Evolutionary conservation across 2,888 invertebrate species (phyloP).

Genomic region (Diabrotica balteata): DNA sequence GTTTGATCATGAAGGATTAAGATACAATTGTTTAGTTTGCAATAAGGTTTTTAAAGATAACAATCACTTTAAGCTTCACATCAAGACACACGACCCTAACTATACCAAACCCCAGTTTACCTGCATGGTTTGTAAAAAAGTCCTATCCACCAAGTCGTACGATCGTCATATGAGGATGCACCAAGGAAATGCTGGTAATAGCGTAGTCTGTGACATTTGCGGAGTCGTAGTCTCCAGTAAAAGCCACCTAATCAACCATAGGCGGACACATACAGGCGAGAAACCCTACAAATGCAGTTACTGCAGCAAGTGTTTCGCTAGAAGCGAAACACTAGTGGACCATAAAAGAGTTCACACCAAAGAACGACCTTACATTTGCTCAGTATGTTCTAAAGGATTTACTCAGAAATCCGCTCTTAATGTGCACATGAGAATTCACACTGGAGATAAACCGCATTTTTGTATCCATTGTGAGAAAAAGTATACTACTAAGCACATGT

Average conservation of each 20-base stretch:
- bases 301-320: conserved; percentile 36
- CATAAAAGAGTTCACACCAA: conserved; percentile 47
- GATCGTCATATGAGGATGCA: conserved; percentile 37
- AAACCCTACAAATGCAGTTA: conserved; percentile 43
- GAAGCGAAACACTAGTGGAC: conserved; percentile 47
- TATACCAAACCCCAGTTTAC: conserved; percentile 37
- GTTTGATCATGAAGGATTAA: conserved; percentile 45
- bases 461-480: conserved; percentile 56
- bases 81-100: conserved; percentile 39
- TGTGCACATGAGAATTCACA: conserved; percentile 58
- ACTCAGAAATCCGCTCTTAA: conserved; percentile 64
- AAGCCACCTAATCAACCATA: conserved; percentile 27
- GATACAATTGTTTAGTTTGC: conserved; percentile 44
- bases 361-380: conserved; percentile 48
- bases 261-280: conserved; percentile 45
- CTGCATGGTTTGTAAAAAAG: conserved; percentile 37
- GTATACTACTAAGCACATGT: conserved; percentile 47
- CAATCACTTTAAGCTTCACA: conserved; percentile 41
- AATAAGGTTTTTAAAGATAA: conserved; percentile 46
- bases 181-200: conserved; percentile 29
- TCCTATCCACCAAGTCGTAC: conserved; percentile 30
- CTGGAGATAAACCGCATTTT: conserved; percentile 63
- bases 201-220: conserved; percentile 52
- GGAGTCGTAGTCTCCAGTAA: conserved; percentile 44
- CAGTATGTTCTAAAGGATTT: conserved; percentile 62